A percentile compares a stretch with the other conserved stretches of the same genome.
These are phyloP conservation scores for Hypotaenidia philippensis DNA, from an alignment of 2,797 vertebrate genomes.

Conservation along the genomic window DNA sequence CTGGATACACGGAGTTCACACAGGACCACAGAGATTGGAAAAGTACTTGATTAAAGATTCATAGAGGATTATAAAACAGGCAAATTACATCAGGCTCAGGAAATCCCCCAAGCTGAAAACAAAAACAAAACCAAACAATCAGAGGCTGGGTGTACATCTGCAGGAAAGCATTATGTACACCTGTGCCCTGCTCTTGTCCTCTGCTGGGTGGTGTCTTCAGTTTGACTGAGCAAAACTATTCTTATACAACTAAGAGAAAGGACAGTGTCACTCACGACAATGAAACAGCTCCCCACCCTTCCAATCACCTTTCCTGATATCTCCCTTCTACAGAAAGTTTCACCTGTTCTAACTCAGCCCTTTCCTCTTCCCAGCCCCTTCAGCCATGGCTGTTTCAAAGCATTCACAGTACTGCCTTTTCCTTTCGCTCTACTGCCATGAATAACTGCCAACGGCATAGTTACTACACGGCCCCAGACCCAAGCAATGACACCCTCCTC, in stretches of 20 bases:
- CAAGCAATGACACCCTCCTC: not conserved
- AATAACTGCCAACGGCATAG: not conserved
- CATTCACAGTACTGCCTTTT: not conserved
- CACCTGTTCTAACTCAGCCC: not conserved
- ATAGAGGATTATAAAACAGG: conserved; percentile 1
- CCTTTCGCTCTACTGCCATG: not conserved
- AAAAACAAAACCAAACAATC: too few relatives aligned
- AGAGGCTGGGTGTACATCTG: not conserved
- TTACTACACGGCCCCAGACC: not conserved
- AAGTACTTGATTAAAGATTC: conserved; percentile 12
- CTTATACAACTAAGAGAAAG: not conserved
- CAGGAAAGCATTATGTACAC: not conserved
- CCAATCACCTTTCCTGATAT: not conserved
- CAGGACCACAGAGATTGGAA: not conserved
- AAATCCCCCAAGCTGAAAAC: not conserved
- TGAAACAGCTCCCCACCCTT: not conserved
- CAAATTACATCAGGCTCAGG: not conserved
- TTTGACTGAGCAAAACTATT: not conserved
- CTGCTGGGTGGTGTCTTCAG: not conserved
- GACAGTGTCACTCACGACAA: not conserved
- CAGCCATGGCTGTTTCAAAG: not conserved
- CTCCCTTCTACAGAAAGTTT: not conserved
- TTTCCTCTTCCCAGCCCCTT: not conserved
- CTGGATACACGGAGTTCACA: not conserved
- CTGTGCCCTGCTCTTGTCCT: not conserved